Evolutionary conservation across 2,888 invertebrate species (phyloP).

Genomic region (Drosophila fulvimacula): DNA sequence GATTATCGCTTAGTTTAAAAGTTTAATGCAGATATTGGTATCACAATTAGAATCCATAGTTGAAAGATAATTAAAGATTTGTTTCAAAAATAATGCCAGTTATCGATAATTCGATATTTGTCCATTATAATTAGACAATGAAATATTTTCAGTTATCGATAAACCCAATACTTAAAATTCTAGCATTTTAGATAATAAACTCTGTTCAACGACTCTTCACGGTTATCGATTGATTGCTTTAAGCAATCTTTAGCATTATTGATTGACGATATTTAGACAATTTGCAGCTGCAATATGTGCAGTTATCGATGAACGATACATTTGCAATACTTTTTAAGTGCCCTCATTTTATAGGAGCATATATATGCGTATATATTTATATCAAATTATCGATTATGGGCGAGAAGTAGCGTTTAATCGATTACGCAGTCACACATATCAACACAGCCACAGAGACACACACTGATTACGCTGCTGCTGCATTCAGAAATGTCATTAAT

Average conservation of each 20-base stretch:
- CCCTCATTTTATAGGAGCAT: background rate
- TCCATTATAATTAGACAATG: too few relatives aligned
- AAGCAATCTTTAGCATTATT: background rate
- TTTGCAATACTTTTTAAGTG: background rate
- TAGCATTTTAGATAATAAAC: background rate
- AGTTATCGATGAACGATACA: background rate
- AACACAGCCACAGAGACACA: background rate
- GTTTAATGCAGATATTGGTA: too few relatives aligned
- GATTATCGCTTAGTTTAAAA: too few relatives aligned
- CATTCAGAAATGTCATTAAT: constrained; percentile 41
- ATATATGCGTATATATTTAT: background rate
- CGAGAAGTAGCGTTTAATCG: constrained; percentile 8
- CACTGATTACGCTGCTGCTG: constrained; percentile 1
- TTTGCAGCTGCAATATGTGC: too few relatives aligned
- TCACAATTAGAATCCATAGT: too few relatives aligned
- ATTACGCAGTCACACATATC: constrained; percentile 1
- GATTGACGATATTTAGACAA: too few relatives aligned
- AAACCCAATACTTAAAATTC: background rate
- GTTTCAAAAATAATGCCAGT: too few relatives aligned
- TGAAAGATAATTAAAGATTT: too few relatives aligned
- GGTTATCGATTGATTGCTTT: background rate
- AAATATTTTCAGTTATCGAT: background rate
- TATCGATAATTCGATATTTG: too few relatives aligned
- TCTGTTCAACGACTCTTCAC: background rate
- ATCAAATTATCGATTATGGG: constrained; percentile 3